Evolutionary conservation across 1,140 invertebrate genomes (phyloP).

Genomic region (Trinorchestia longiramus): DNA sequence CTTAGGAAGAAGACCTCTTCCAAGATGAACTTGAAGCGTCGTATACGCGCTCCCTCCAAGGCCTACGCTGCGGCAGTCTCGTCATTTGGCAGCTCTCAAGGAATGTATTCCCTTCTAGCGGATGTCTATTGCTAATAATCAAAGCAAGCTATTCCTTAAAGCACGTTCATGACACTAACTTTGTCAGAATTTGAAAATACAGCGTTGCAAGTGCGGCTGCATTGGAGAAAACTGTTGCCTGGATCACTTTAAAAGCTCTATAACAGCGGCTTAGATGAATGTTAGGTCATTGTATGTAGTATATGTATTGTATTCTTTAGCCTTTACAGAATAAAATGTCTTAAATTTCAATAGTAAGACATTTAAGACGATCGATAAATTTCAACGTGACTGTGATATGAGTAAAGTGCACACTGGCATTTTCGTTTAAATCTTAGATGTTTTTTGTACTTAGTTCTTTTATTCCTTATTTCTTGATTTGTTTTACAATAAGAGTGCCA

Average conservation of each 20-base stretch:
- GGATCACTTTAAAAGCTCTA: no score
- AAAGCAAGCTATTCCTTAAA: background rate
- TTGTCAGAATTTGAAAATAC: background rate
- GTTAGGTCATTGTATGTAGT: no score
- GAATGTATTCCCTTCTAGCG: background rate
- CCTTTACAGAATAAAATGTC: no score
- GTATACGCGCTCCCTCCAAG: background rate
- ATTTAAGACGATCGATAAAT: background rate
- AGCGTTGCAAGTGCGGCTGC: no score
- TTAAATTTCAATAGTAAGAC: background rate
- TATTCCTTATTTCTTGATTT: no score
- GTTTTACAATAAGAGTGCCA: no score
- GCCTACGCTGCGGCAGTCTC: background rate
- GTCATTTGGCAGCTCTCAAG: background rate
- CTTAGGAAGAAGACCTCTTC: conserved; percentile 42
- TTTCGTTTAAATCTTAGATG: no score
- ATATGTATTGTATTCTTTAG: no score
- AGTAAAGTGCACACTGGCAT: no score
- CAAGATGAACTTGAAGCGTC: conserved; percentile 17
- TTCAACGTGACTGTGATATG: background rate
- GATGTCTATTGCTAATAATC: background rate
- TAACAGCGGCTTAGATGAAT: no score
- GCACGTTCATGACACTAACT: background rate
- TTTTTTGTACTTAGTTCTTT: no score
- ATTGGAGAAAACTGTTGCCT: no score